Evolutionary conservation across 2,797 vertebrate species (phyloP), one percentile per base, ranked within the genome.

Genomic region (Phalanger gymnotis): DNA sequence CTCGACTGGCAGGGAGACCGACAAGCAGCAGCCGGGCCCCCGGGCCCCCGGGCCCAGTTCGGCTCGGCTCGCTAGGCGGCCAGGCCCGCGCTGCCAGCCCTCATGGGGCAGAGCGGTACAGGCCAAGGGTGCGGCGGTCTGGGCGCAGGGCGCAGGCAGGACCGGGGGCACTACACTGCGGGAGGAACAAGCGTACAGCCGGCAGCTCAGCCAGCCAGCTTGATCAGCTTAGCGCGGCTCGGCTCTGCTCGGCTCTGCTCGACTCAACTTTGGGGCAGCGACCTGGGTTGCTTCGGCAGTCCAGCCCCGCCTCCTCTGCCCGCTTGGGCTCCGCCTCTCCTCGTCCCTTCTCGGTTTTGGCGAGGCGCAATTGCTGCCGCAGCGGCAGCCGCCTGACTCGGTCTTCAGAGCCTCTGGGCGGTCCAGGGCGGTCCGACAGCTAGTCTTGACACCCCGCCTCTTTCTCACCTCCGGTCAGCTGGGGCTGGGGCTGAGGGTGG

Each of bases 51-150:
- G 28, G 40, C 73, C 53, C 53, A 52, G 91, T 7, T 47, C 51
- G 34, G 56, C 91, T 96, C 81, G 47, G 92, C 96, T 93, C 58
- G 52, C 93, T 30, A 53, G 47, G 95, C 51, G 5, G 94, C 95
- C 94, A 56, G 93, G 93, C 92, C 92, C 94, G 27, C 58, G 19
- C 95, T 54, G 51, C 94, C 91, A 92, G 56, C n/a, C 90, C 90
- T 95, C 22, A 73, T 61, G 92, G 28, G 57, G 95, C 55, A 94
- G 92, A 28, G 5, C 81, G 51, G 66, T 66, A 40, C 91, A 92
- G 95, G 56, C 81, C 81, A 34, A 81, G 0, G 25, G 30, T 81
- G 55, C 27, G 5, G 55, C 4, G 13, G 6, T 2, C 5, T 0
- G 12, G 90, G 47, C 30, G 16, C 73, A 14, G 13, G 25, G 34